Evolutionary conservation across 2,888 invertebrate genomes (phyloP).

Genomic region (Epinotia demarniana): DNA sequence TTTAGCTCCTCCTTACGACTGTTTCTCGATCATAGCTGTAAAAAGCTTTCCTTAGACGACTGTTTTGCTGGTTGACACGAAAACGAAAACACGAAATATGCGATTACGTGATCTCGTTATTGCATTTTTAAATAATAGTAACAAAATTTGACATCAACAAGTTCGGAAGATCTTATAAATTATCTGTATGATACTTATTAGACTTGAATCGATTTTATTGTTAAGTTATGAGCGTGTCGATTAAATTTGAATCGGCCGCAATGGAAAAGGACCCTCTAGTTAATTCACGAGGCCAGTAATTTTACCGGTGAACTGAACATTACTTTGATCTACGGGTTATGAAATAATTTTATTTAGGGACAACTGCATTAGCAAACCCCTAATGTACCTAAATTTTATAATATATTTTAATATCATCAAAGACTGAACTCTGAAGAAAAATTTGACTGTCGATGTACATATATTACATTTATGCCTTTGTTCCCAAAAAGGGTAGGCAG

Average conservation of each 20-base stretch:
- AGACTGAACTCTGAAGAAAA: neutral
- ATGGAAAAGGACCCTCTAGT: neutral
- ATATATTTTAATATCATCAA: neutral
- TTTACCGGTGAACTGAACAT: slow-evolving; percentile 14
- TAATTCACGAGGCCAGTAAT: slow-evolving; percentile 20
- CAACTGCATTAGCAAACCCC: slow-evolving; percentile 3
- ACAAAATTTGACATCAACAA: no score
- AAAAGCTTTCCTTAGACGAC: no score
- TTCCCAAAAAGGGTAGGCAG: no score
- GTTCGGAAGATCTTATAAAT: no score
- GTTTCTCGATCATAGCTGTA: no score
- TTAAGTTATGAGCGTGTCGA: neutral
- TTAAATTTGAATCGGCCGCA: neutral
- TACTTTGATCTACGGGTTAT: slow-evolving; percentile 22
- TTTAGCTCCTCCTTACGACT: no score
- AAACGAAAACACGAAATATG: no score
- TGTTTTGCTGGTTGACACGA: no score
- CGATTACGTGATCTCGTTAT: no score
- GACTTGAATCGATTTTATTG: neutral
- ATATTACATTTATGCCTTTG: no score
- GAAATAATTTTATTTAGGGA: slow-evolving; percentile 17
- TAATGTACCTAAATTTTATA: neutral
- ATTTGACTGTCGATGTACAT: neutral
- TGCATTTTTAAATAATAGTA: no score
- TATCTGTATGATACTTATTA: no score